Conservation (phyloP, 2,888 invertebrate species). For the Papilio gigon region DNA sequence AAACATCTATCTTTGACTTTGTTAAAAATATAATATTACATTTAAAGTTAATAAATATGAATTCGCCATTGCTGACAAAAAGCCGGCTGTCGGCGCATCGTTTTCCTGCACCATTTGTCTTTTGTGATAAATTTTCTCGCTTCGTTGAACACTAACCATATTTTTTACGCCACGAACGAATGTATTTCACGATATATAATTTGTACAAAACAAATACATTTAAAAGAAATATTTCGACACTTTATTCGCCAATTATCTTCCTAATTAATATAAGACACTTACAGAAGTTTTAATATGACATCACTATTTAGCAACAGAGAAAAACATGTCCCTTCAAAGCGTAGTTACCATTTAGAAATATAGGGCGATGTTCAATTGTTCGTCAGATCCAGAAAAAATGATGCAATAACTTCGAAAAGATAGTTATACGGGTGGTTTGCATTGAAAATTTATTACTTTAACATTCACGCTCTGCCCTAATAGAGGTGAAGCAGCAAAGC, state of each 20-base stretch:
- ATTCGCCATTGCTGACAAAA: conserved; percentile 17
- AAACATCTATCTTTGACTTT: too few species aligned
- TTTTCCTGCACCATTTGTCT: conserved; percentile 39
- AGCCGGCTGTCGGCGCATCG: conserved; percentile 26
- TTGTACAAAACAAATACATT: not conserved
- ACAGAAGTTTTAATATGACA: too few species aligned
- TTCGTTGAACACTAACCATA: conserved; percentile 34
- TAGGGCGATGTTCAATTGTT: not conserved
- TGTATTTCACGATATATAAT: conserved; percentile 12
- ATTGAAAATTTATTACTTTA: conserved; percentile 29
- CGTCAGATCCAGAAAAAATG: not conserved
- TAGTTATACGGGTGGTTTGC: not conserved
- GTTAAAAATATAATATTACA: not conserved
- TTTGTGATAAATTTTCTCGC: conserved; percentile 35
- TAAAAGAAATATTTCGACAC: too few species aligned
- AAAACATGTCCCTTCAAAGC: too few species aligned
- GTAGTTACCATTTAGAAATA: not conserved
- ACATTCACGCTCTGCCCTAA: conserved; percentile 19
- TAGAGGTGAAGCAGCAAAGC: conserved; percentile 25
- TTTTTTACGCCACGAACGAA: conserved; percentile 29
- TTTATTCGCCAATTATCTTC: not conserved
- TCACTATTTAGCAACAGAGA: too few species aligned
- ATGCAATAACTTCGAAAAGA: not conserved
- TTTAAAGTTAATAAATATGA: conserved; percentile 4
- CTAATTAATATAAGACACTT: not conserved